Base-by-base conservation (phyloP, 2,888 invertebrate species). In the Coecobrya sp. region DNA sequence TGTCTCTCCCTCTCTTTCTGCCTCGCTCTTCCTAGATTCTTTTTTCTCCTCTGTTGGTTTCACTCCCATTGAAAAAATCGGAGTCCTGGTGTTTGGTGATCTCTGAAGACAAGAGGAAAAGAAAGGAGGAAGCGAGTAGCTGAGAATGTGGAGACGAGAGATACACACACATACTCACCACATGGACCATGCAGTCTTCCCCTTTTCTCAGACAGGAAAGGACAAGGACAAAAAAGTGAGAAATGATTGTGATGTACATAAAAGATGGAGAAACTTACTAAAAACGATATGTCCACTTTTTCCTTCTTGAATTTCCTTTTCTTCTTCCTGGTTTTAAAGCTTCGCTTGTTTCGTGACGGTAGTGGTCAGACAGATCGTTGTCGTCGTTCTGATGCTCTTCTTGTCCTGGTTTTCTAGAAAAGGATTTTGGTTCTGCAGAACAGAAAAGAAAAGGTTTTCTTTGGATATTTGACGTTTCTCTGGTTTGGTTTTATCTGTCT, bases 201-300 rank as follows among this genome's bases (percentile, higher is more conserved):
- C 62, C 45, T 68, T 49, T 19, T 25, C 10, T 68, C 49, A 1
- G 68, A 68, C 45, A 86, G 70, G 59, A 22, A 65, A 68, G 45
- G 25, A 79, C 76, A 62, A 88, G 79, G 88, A 45, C 59, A 73
- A 87, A 87, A 87, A 73, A 87, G 59, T 76, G 82, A 89, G 59
- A 89, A 89, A 89, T 89, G 82, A 89, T 89, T 89, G 49, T 79
- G 65, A 87, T 86, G 79, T 42, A 88, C 55, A 65, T 55, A 59
- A 42, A 68, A 89, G 42, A 86, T n/a, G 86, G 42, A 27, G 25
- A 73, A 89, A 89, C 89, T 89, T 89, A 82, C 89, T 81, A 30
- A 65, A 82, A 82, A 89, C 86, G 82, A 89, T 81, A 89, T 89
- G 89, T 89, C 89, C 89, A 89, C 89, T 89, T 89, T 49, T 27